Evolutionary conservation across 2,113 vertebrate species (phyloP).

Genomic region (Pterocles burchelli): DNA sequence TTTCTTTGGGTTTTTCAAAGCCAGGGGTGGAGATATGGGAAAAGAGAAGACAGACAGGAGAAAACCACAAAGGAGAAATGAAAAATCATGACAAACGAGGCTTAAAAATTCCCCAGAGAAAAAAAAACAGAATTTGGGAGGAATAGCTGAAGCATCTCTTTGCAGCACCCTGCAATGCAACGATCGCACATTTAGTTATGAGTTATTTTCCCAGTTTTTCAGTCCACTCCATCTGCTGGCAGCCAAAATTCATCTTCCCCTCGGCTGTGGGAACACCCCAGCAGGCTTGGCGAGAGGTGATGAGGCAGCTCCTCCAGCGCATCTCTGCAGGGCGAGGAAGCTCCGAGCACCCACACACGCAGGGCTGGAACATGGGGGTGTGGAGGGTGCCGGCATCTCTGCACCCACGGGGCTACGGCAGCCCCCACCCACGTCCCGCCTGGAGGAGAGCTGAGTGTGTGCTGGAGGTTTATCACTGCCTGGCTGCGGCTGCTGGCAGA

Average conservation of each 20-base stretch:
- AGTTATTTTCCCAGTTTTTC: neutral
- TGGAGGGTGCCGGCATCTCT: neutral
- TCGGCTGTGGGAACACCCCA: fast-evolving
- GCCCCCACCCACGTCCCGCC: neutral
- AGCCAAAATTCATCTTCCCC: neutral
- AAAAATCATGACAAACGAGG: neutral
- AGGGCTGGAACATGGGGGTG: neutral
- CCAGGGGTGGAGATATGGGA: neutral
- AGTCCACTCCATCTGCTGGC: neutral
- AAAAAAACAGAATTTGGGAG: neutral
- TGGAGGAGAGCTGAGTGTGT: fast-evolving
- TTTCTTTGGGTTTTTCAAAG: neutral
- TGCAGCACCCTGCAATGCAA: neutral
- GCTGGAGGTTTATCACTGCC: neutral
- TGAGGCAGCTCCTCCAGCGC: neutral
- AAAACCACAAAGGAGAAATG: neutral
- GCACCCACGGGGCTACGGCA: neutral
- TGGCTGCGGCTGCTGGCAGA: fast-evolving
- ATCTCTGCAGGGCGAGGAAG: fast-evolving
- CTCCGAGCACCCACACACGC: fast-evolving
- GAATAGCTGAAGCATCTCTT: neutral
- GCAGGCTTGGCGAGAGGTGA: fast-evolving
- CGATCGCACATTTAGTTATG: fast-evolving
- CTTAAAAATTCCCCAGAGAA: neutral
- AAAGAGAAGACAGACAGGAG: neutral